These are phyloP conservation scores for Neoscelio sp. DNA, from an alignment of 2,888 invertebrate genomes.

Conservation along the genomic window DNA sequence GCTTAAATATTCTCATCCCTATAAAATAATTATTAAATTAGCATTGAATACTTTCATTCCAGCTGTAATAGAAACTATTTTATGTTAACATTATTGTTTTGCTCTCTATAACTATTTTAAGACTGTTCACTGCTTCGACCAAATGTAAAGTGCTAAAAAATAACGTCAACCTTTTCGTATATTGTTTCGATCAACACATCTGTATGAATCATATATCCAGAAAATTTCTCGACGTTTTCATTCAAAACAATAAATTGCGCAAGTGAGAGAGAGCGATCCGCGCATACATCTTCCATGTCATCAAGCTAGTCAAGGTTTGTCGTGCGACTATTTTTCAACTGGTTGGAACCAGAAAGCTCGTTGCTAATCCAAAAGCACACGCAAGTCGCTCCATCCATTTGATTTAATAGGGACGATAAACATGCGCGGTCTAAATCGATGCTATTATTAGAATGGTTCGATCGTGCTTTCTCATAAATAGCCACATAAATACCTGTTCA, in stretches of 20 bases:
- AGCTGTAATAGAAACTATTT: too few species aligned
- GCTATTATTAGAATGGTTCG: constrained; percentile 73
- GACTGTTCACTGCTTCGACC: too few species aligned
- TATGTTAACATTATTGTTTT: too few species aligned
- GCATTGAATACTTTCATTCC: too few species aligned
- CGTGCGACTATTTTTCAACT: constrained; percentile 59
- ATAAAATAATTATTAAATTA: too few species aligned
- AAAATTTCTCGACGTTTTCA: constrained; percentile 12
- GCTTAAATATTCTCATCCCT: too few species aligned
- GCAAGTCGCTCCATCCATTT: constrained; percentile 64
- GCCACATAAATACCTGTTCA: constrained; percentile 61
- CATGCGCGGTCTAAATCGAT: constrained; percentile 68
- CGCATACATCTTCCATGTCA: constrained; percentile 54
- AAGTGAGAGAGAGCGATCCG: constrained; percentile 25
- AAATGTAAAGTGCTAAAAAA: too few species aligned
- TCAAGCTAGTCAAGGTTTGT: constrained; percentile 52
- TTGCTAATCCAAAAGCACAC: constrained; percentile 63
- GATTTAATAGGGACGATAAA: constrained; percentile 67
- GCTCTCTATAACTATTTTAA: too few species aligned
- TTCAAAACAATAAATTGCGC: constrained; percentile 32
- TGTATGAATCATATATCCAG: not conserved
- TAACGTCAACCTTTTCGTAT: not conserved
- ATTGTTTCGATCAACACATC: constrained; percentile 1
- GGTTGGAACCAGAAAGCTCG: constrained; percentile 56
- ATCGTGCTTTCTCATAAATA: constrained; percentile 69